A percentile compares a stretch with the other conserved stretches of the same genome.
These are phyloP conservation scores for Bombus sibiricus DNA, from an alignment of 1,140 invertebrate species.

Conservation along the genomic window DNA sequence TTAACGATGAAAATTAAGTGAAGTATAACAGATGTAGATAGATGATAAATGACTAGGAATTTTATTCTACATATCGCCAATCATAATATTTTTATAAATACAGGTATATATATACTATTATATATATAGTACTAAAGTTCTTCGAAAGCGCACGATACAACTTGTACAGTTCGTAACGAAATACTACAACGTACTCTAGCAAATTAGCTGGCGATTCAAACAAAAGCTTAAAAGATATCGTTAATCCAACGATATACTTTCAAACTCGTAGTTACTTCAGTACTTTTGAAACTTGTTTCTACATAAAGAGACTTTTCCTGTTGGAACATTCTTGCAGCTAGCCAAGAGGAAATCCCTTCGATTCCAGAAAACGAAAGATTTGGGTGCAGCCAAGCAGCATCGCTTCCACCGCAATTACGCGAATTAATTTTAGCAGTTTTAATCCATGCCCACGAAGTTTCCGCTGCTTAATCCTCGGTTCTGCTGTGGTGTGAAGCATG, in stretches of 20 bases:
- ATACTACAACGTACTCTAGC: no score
- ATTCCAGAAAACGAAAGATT: background rate
- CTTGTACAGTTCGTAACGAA: no score
- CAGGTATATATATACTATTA: no score
- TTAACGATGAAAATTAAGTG: no score
- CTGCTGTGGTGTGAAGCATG: conserved; percentile 39
- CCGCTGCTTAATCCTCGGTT: conserved; percentile 63
- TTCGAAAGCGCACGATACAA: background rate
- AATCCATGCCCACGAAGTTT: conserved; percentile 70
- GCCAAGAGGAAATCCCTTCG: conserved; percentile 20
- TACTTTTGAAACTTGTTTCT: background rate
- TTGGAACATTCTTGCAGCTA: background rate
- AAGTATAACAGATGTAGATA: no score
- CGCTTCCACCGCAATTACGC: conserved; percentile 73
- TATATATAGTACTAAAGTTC: background rate
- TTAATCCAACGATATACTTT: background rate
- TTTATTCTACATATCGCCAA: background rate
- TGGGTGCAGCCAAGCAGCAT: conserved; percentile 37
- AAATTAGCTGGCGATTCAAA: no score
- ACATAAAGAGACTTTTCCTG: background rate
- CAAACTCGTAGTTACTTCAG: background rate
- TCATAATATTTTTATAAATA: no score
- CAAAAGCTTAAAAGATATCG: no score
- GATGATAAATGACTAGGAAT: background rate
- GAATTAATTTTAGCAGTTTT: conserved; percentile 77